These are phyloP conservation scores for Drosophila incognita DNA, from an alignment of 2,888 invertebrate species.

Conservation along the genomic window DNA sequence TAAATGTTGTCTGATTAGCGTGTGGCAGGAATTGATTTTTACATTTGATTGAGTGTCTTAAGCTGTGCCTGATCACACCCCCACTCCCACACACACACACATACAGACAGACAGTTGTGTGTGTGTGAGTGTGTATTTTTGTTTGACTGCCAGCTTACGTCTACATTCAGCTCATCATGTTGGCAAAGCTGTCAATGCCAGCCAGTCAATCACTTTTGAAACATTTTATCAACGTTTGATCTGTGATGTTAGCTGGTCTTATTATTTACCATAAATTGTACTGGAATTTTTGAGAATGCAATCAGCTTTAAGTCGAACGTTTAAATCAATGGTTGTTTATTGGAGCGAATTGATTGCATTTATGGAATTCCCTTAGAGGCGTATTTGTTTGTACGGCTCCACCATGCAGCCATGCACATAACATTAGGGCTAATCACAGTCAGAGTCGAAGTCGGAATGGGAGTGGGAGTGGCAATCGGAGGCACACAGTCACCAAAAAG, in stretches of 20 bases:
- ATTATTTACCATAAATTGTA: conserved; percentile 53
- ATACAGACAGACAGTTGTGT: neutral
- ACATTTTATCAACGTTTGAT: conserved; percentile 2
- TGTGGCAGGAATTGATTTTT: conserved; percentile 61
- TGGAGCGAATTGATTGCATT: conserved; percentile 12
- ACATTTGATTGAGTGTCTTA: conserved; percentile 64
- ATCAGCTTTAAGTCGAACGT: conserved; percentile 21
- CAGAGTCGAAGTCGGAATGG: conserved; percentile 3
- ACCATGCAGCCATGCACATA: conserved; percentile 27
- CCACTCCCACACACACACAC: neutral
- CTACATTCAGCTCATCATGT: conserved; percentile 32
- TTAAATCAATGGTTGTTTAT: conserved; percentile 20
- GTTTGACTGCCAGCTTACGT: conserved; percentile 29
- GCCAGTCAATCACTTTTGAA: conserved; percentile 11
- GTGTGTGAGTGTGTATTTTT: conserved; percentile 6
- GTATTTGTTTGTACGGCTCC: conserved; percentile 15
- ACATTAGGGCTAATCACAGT: conserved; percentile 59
- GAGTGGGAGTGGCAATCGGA: neutral
- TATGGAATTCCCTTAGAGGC: conserved; percentile 5
- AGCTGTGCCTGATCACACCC: conserved; percentile 33
- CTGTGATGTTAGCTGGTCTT: conserved; percentile 44
- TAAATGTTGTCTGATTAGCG: conserved; percentile 64
- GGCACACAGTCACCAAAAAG: conserved; percentile 24
- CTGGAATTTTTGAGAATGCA: conserved; percentile 26
- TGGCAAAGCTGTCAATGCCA: conserved; percentile 38